These are phyloP conservation scores for Temnothorax rugatulus DNA, from an alignment of 2,888 invertebrate genomes.

Conservation along the genomic window DNA sequence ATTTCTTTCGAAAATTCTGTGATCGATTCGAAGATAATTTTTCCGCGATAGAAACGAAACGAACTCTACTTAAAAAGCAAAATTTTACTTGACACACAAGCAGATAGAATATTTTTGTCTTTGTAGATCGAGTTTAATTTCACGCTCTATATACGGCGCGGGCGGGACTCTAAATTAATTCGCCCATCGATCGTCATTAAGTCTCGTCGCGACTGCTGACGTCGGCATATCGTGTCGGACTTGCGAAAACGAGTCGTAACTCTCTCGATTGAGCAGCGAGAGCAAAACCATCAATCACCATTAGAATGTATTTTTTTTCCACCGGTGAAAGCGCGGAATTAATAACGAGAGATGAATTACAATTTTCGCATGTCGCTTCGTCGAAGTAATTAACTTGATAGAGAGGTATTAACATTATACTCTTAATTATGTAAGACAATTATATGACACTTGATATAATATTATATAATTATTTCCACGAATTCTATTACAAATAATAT, in stretches of 20 bases:
- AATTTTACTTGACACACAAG: neutral
- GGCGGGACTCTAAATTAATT: constrained; percentile 53
- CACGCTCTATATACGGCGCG: neutral
- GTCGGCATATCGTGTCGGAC: constrained; percentile 21
- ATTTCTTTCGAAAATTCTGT: neutral
- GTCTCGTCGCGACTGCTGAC: constrained; percentile 31
- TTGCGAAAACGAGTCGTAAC: constrained; percentile 33
- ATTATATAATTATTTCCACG: neutral
- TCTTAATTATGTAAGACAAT: neutral
- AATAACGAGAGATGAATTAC: constrained; percentile 27
- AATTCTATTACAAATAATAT: neutral
- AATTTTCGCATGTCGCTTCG: neutral
- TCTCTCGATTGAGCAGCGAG: constrained; percentile 31
- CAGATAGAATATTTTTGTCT: constrained; percentile 2
- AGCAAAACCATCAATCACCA: constrained; percentile 39
- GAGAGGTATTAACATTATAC: neutral
- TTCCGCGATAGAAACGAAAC: neutral
- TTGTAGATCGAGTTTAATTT: constrained; percentile 6
- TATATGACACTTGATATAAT: neutral
- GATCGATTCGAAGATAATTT: neutral
- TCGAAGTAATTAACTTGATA: neutral
- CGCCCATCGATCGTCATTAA: constrained; percentile 70
- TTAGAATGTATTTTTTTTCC: constrained; percentile 38
- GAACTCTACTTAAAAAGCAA: neutral
- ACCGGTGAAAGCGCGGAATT: constrained; percentile 11